These are phyloP conservation scores for Bemisia tabaci DNA, from an alignment of 1,140 invertebrate genomes.

Conservation along the genomic window DNA sequence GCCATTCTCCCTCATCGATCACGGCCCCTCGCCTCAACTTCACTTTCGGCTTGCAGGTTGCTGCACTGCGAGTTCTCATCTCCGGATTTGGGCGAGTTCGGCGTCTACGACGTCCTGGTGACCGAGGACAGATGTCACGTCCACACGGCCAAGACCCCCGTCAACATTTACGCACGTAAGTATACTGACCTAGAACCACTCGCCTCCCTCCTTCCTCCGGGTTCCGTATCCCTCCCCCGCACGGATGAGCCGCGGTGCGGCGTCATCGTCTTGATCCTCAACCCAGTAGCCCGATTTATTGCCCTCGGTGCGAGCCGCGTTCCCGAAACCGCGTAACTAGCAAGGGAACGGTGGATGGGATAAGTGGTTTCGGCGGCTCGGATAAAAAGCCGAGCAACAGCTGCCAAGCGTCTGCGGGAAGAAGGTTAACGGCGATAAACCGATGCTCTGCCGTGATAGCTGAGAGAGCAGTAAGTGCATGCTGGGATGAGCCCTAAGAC, in stretches of 20 bases:
- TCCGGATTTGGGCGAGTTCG: conserved; percentile 48
- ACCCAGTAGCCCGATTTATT: neutral
- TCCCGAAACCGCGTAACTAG: conserved; percentile 8
- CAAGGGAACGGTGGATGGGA: neutral
- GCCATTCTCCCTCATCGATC: too few species aligned
- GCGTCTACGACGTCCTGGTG: conserved; percentile 49
- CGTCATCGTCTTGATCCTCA: neutral
- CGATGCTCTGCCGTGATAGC: too few species aligned
- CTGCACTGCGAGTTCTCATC: conserved; percentile 40
- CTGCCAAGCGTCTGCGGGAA: too few species aligned
- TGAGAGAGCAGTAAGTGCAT: too few species aligned
- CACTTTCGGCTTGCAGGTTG: conserved; percentile 27
- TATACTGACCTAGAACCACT: conserved; percentile 18
- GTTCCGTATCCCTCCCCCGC: too few species aligned
- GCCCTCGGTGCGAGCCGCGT: conserved; percentile 9
- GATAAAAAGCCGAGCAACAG: too few species aligned
- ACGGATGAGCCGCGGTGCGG: too few species aligned
- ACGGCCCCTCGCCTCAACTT: too few species aligned
- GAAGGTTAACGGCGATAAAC: too few species aligned
- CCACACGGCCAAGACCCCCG: conserved; percentile 41
- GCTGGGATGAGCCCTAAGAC: too few species aligned
- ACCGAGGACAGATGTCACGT: conserved; percentile 39
- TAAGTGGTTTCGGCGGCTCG: too few species aligned
- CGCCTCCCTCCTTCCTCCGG: neutral
- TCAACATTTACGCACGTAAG: conserved; percentile 58